phyloP scores from a whole-genome alignment of 1,140 invertebrate species.

The Cydia pomonella region DNA sequence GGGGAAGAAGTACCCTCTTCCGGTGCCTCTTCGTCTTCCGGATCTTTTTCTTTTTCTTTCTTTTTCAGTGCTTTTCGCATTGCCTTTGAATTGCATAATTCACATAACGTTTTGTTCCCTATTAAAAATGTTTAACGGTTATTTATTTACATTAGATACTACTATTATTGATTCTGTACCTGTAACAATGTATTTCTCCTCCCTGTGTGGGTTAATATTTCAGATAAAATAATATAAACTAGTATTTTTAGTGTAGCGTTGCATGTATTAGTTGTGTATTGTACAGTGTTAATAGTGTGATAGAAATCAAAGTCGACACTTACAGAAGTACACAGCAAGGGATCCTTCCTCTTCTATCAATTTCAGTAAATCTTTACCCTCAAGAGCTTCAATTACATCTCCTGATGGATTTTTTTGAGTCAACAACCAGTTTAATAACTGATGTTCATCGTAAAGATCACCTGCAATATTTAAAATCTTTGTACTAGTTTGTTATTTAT shows the following conservation, averaged over 20 bases:
- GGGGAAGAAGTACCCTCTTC: conserved; percentile 73
- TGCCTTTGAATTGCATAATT: conserved; percentile 88
- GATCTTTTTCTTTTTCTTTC: conserved; percentile 80
- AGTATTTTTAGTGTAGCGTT: conserved; percentile 18
- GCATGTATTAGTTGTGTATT: conserved; percentile 35
- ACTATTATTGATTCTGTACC: conserved; percentile 19
- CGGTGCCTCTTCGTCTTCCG: conserved; percentile 78
- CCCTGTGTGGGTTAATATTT: background rate
- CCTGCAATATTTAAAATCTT: conserved; percentile 82
- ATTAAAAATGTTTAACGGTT: conserved; percentile 51
- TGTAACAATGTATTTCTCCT: conserved; percentile 8
- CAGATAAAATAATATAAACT: background rate
- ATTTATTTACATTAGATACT: background rate
- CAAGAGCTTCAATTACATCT: conserved; percentile 94
- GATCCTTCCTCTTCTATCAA: conserved; percentile 91
- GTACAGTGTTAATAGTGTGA: conserved; percentile 39
- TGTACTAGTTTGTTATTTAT: too few species aligned
- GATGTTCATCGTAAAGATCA: conserved; percentile 93
- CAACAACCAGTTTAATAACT: conserved; percentile 93
- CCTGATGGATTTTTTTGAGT: conserved; percentile 94
- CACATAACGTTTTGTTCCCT: conserved; percentile 94
- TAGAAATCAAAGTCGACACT: conserved; percentile 71
- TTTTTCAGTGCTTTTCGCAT: conserved; percentile 85
- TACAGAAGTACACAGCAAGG: conserved; percentile 96
- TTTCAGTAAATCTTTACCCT: conserved; percentile 90